Percentiles rank a stretch among this genome's conserved stretches.
Evolutionary conservation across 2,797 vertebrate species (phyloP).

Genomic region (Chaenodraco wilsoni): DNA sequence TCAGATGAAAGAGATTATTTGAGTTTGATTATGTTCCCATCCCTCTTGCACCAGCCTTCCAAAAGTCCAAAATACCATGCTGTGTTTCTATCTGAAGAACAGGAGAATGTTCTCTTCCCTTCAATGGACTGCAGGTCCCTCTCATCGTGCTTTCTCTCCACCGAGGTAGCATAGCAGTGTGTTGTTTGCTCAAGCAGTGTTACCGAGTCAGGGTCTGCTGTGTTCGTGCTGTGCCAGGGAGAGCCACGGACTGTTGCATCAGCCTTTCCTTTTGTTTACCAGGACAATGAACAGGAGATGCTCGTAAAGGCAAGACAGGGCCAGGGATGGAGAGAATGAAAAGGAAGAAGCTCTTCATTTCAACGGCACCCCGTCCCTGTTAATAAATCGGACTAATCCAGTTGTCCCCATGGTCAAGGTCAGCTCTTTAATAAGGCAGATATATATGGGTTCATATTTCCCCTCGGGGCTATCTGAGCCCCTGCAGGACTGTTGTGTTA

Average conservation of each 20-base stretch:
- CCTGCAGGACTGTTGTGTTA: conserved; percentile 66
- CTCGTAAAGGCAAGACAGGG: conserved; percentile 42
- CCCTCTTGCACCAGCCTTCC: conserved; percentile 8
- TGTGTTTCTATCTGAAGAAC: conserved; percentile 36
- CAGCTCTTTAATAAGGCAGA: conserved; percentile 78
- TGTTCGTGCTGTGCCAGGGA: conserved; percentile 66
- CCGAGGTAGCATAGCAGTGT: conserved; percentile 14
- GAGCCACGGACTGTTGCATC: conserved; percentile 73
- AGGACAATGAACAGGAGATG: conserved; percentile 65
- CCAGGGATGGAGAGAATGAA: conserved; percentile 37
- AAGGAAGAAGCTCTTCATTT: conserved; percentile 54
- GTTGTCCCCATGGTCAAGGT: conserved; percentile 74
- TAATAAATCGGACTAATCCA: conserved; percentile 68
- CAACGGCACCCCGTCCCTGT: conserved; percentile 52
- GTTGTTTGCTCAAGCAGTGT: conserved; percentile 49
- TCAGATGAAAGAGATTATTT: conserved; percentile 29
- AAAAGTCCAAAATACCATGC: conserved; percentile 51
- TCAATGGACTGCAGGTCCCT: conserved; percentile 57
- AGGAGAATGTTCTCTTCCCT: conserved; percentile 48
- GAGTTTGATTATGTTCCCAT: conserved; percentile 40
- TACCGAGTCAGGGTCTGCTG: conserved; percentile 65
- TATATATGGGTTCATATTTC: conserved; percentile 71
- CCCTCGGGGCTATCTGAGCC: conserved; percentile 65
- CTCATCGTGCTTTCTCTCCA: conserved; percentile 51
- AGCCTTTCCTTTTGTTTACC: conserved; percentile 73